Percentiles rank a stretch among this genome's conserved stretches.
Conservation (phyloP, 1,140 invertebrate genomes). For the Danaus plexippus region DNA sequence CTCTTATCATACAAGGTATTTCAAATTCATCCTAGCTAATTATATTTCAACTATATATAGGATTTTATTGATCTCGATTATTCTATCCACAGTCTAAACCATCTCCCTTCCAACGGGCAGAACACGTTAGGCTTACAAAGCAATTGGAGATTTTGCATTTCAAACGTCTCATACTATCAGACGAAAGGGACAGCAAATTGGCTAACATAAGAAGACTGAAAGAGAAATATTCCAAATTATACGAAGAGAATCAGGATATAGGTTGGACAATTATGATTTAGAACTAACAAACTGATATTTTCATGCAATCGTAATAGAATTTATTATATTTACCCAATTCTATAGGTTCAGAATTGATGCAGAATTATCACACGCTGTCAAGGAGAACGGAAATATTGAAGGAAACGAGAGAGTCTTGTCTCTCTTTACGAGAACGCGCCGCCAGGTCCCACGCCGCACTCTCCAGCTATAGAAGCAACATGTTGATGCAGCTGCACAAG, state of each 20-base stretch:
- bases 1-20: conserved; percentile 60
- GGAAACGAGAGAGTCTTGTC: conserved; percentile 44
- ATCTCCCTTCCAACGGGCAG: conserved; percentile 64
- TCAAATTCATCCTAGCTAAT: too few species aligned
- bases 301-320: too few species aligned
- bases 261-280: conserved; percentile 38
- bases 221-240: conserved; percentile 52
- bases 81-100: conserved; percentile 55
- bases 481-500: conserved; percentile 43
- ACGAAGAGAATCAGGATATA: conserved; percentile 66
- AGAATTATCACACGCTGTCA: conserved; percentile 58
- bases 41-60: too few species aligned
- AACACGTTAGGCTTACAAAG: conserved; percentile 60
- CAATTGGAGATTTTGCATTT: conserved; percentile 64
- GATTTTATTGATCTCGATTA: too few species aligned
- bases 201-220: conserved; percentile 60
- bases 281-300: background rate
- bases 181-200: conserved; percentile 62
- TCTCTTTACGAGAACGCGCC: conserved; percentile 46
- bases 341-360: conserved; percentile 62
- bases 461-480: conserved; percentile 29
- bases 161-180: conserved; percentile 61
- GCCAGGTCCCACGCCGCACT: conserved; percentile 42
- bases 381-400: conserved; percentile 44
- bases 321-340: background rate